Evolutionary conservation across 1,140 invertebrate species (phyloP).

Genomic region (Drusus annulatus): DNA sequence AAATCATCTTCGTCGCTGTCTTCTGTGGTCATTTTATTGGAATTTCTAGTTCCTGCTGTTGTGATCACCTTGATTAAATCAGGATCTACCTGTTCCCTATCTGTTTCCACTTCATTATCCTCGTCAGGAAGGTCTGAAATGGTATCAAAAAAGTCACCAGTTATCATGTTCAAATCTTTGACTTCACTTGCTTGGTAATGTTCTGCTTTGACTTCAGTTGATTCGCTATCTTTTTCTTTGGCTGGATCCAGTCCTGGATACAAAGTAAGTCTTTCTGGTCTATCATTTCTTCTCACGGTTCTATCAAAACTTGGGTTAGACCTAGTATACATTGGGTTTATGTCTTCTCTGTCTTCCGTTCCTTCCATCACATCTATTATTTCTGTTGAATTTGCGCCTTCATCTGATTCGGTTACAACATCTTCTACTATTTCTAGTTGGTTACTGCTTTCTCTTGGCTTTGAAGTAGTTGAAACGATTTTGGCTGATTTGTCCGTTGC

Average conservation of each 20-base stretch:
- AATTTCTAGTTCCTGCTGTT: background rate
- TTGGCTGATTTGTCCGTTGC: conserved; percentile 23
- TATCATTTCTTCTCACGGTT: conserved; percentile 11
- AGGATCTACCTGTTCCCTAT: conserved; percentile 23
- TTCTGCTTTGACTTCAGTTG: conserved; percentile 63
- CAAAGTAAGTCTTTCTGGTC: conserved; percentile 46
- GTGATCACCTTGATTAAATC: conserved; percentile 4
- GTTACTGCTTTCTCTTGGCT: conserved; percentile 58
- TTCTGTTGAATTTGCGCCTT: conserved; percentile 19
- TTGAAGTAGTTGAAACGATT: conserved; percentile 59
- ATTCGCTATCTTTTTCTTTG: conserved; percentile 62
- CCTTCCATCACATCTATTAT: conserved; percentile 63
- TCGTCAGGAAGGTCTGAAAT: conserved; percentile 20
- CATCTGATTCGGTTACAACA: conserved; percentile 52
- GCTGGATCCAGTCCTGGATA: conserved; percentile 55
- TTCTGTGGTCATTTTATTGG: conserved; percentile 56
- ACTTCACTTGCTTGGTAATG: conserved; percentile 63
- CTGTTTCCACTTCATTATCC: conserved; percentile 38
- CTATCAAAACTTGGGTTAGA: conserved; percentile 53
- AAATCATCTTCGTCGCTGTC: conserved; percentile 61
- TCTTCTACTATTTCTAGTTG: conserved; percentile 66
- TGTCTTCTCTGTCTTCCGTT: conserved; percentile 64
- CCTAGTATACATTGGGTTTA: conserved; percentile 52
- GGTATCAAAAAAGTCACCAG: conserved; percentile 22
- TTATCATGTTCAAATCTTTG: conserved; percentile 49